Evolutionary conservation across 1,140 invertebrate species (phyloP), one percentile per base, ranked within the genome.

Genomic region (Lutraria rhynchaena): DNA sequence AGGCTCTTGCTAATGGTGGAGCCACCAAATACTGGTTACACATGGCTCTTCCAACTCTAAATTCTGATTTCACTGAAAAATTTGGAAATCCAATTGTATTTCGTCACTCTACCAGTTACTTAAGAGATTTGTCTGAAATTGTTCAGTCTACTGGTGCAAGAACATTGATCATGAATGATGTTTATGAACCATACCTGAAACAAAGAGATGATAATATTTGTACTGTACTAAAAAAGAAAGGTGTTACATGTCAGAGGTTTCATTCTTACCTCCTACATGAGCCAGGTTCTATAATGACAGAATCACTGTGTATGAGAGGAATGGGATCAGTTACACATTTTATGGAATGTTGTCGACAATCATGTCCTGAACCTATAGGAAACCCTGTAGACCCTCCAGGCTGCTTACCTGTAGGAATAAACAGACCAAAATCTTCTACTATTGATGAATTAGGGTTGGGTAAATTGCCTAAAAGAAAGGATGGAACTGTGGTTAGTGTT

Each of bases 131-230:
- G 0, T 44, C 73, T n/a, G 29, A 69, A 24, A 60, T 85, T 17
- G 15, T 80, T 1, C 37, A 60, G 61, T 33, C 63, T 35, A 74
- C 83, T 33, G 81, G 70, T 73, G 80, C 75, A 11, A 75, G 58
- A 69, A 53, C 80, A 27, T 35, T 85, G 11, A 51, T 82, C 5
- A 70, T 85, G 7, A 82, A 85, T 82, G 70, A 85, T 65, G 53
- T 85, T n/a, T 85, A 85, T 82, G 83, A 85, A 61, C 83, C 83
- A n/a, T 85, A 69, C 63, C 53, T 85, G n/a, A 85, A 82, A 46
- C 24, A 63, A 9, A 82, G 83, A 57, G 83, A 85, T 81, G 76
- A 85, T 29, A 82, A 75, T 19, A 69, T 85, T 31, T 85, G 80
- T 70, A 44, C 41, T 37, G 53, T 55, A 22, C 37, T 85, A 5